phyloP scores from a whole-genome alignment of 2,797 vertebrate genomes.

The Melanotaenia trifasciata region DNA sequence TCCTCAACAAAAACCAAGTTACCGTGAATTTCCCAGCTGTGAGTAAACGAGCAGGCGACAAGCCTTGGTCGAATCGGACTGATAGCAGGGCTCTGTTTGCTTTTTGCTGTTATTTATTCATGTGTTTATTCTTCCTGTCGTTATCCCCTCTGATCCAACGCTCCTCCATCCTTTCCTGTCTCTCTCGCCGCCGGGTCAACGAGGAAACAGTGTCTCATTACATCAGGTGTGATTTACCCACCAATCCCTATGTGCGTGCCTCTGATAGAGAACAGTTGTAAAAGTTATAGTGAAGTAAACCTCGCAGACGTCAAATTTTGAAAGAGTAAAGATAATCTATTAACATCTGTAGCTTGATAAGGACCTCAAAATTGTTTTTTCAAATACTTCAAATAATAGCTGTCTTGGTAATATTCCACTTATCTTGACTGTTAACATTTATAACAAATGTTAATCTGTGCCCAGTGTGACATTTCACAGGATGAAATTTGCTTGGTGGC shows the following conservation, averaged over 20 bases:
- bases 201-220: conserved; percentile 67
- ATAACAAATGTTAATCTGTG: conserved; percentile 23
- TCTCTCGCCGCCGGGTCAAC: conserved; percentile 52
- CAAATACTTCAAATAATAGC: neutral
- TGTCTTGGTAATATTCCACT: neutral
- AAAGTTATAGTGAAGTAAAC: neutral
- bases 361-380: neutral
- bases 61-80: conserved; percentile 76
- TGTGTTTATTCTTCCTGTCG: conserved; percentile 80
- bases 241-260: conserved; percentile 10
- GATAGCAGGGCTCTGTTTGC: conserved; percentile 83
- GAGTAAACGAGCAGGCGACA: conserved; percentile 68
- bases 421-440: neutral
- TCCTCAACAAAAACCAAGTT: conserved; percentile 66
- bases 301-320: neutral
- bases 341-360: neutral
- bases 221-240: conserved; percentile 72
- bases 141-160: conserved; percentile 56
- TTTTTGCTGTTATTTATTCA: conserved; percentile 86
- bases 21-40: conserved; percentile 78
- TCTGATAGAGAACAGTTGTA: neutral
- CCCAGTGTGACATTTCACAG: conserved; percentile 74
- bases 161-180: conserved; percentile 51
- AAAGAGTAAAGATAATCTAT: neutral
- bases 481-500: conserved; percentile 86